phyloP scores from a whole-genome alignment of 2,888 invertebrate genomes.

The Oegoconia quadripuncta region DNA sequence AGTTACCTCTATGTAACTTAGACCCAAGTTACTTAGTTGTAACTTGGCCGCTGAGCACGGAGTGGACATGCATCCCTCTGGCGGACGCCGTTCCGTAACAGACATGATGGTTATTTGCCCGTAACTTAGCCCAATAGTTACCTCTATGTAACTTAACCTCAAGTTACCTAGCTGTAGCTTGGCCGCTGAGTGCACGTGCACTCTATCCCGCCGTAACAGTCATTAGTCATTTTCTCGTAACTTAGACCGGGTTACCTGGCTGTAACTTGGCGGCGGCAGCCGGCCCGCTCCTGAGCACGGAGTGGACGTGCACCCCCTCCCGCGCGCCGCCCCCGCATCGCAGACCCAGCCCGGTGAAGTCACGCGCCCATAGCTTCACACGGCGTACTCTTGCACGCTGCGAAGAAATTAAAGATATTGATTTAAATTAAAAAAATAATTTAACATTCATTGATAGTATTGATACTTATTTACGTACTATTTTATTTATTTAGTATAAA shows the following conservation, averaged over 20 bases:
- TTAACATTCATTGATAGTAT: too few relatives aligned
- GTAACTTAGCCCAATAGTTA: too few relatives aligned
- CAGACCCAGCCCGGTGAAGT: slow-evolving; percentile 93
- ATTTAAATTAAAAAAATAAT: not conserved
- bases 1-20: too few relatives aligned
- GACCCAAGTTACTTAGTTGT: too few relatives aligned
- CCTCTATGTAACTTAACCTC: not conserved
- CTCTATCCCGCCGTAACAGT: too few relatives aligned
- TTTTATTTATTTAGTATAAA: too few relatives aligned
- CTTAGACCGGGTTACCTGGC: slow-evolving; percentile 84
- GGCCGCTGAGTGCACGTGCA: not conserved
- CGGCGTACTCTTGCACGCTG: slow-evolving; percentile 56
- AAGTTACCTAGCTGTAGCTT: not conserved
- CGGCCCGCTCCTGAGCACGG: slow-evolving; percentile 91
- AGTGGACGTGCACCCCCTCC: slow-evolving; percentile 93
- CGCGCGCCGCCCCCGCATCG: slow-evolving; percentile 94
- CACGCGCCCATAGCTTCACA: slow-evolving; percentile 89
- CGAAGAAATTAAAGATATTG: not conserved
- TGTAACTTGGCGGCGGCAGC: slow-evolving; percentile 92
- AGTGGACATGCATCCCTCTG: too few relatives aligned
- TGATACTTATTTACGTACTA: too few relatives aligned
- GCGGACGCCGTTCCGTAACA: too few relatives aligned
- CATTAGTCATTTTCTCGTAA: too few relatives aligned
- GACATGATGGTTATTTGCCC: too few relatives aligned
- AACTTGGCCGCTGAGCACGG: too few relatives aligned